phyloP scores from a whole-genome alignment of 1,140 invertebrate genomes.

The Oppia nitens region DNA sequence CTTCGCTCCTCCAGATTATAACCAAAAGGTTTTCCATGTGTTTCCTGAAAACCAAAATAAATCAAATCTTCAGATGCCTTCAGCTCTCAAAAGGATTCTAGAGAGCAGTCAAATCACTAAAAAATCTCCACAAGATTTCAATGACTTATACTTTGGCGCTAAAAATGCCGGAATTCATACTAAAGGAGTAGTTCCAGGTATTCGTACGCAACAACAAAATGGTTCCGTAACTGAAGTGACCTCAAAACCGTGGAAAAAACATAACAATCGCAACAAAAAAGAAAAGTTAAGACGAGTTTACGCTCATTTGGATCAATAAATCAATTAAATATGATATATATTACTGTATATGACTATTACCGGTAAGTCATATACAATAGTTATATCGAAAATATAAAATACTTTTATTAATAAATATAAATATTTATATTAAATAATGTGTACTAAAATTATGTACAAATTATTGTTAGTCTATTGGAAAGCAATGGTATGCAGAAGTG shows the following conservation, averaged over 20 bases:
- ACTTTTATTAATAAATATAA: too few species aligned
- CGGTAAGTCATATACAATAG: too few species aligned
- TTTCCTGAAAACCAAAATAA: slow-evolving; percentile 28
- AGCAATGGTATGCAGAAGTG: slow-evolving; percentile 76
- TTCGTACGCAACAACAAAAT: too few species aligned
- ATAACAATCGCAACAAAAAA: slow-evolving; percentile 60
- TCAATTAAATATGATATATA: not conserved
- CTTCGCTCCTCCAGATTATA: slow-evolving; percentile 55
- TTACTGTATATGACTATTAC: too few species aligned
- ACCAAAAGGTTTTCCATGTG: slow-evolving; percentile 48
- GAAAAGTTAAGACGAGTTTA: slow-evolving; percentile 69
- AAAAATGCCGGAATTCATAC: slow-evolving; percentile 19
- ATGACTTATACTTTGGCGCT: slow-evolving; percentile 18
- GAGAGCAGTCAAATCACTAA: not conserved
- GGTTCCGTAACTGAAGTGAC: too few species aligned
- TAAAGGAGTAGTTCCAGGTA: slow-evolving; percentile 17
- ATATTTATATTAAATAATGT: too few species aligned
- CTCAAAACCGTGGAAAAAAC: slow-evolving; percentile 64
- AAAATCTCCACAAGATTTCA: slow-evolving; percentile 19
- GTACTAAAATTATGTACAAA: too few species aligned
- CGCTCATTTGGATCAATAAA: slow-evolving; percentile 38
- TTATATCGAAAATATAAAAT: too few species aligned
- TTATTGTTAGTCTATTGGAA: slow-evolving; percentile 50
- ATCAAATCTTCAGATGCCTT: not conserved
- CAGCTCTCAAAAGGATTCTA: slow-evolving; percentile 1